Evolutionary conservation across 2,113 vertebrate genomes (phyloP).

Genomic region (Machaerirhynchus nigripectus): DNA sequence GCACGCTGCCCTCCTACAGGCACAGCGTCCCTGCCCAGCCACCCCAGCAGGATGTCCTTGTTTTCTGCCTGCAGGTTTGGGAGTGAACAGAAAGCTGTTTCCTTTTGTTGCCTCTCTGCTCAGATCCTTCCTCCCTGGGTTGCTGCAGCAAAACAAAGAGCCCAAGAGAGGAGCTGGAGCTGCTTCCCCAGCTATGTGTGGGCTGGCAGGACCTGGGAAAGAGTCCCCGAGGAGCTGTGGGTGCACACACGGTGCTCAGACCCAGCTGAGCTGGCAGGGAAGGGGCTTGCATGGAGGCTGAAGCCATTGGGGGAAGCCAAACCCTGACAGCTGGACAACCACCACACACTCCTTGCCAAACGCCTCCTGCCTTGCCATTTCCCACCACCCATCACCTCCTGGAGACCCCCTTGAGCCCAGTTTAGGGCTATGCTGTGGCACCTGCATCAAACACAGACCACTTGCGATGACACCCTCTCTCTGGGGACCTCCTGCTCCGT

Average conservation of each 20-base stretch:
- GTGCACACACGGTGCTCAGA: accelerated
- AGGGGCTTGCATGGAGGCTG: neutral
- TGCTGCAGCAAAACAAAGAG: neutral
- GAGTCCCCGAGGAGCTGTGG: accelerated
- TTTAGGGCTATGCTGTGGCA: neutral
- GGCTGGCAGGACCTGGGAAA: neutral
- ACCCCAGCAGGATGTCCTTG: neutral
- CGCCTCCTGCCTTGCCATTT: neutral
- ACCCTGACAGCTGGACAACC: accelerated
- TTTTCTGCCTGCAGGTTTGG: neutral
- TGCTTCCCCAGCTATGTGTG: accelerated
- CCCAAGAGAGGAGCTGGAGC: accelerated
- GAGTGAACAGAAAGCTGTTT: neutral
- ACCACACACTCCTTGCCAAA: neutral
- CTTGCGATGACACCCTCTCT: neutral
- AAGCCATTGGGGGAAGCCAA: neutral
- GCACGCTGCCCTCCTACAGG: neutral
- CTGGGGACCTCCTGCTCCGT: neutral
- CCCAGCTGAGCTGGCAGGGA: neutral
- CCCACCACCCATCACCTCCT: neutral
- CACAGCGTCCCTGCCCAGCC: neutral
- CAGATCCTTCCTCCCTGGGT: neutral
- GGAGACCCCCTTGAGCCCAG: neutral
- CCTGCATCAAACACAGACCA: neutral
- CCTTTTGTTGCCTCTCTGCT: neutral